Evolutionary conservation across 2,113 vertebrate genomes (phyloP).

Genomic region (Empidonax alnorum): DNA sequence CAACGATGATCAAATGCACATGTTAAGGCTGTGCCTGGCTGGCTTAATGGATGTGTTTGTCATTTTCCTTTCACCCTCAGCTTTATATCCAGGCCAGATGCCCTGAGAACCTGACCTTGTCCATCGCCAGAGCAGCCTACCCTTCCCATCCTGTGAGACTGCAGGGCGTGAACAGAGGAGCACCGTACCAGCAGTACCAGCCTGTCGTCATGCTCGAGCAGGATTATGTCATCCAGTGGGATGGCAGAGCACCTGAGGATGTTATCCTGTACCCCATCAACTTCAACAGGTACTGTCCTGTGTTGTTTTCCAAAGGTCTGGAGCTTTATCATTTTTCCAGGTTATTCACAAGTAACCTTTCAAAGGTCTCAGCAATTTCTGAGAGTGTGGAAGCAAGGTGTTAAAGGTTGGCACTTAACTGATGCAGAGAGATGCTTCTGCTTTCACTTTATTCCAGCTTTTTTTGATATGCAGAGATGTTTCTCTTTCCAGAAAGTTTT

Average conservation of each 20-base stretch:
- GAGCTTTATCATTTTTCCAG: not conserved
- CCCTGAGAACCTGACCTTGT: conserved; percentile 62
- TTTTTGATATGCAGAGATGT: conserved; percentile 32
- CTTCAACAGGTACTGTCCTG: conserved; percentile 46
- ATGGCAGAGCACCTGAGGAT: conserved; percentile 20
- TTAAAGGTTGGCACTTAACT: not conserved
- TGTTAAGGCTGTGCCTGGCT: not conserved
- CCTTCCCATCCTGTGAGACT: conserved; percentile 3
- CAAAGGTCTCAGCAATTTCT: not conserved
- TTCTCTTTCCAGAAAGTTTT: conserved; percentile 53
- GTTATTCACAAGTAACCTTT: not conserved
- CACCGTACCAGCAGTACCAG: conserved; percentile 24
- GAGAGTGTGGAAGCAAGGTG: not conserved
- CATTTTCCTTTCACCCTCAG: conserved; percentile 52
- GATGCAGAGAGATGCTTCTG: conserved; percentile 4
- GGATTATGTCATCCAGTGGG: conserved; percentile 25
- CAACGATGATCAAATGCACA: conserved; percentile 43
- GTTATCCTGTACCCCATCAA: conserved; percentile 16
- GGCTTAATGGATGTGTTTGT: conserved; percentile 3
- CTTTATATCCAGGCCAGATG: conserved; percentile 73
- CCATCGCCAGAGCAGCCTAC: conserved; percentile 25
- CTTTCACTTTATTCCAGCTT: conserved; percentile 10
- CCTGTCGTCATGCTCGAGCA: conserved; percentile 13
- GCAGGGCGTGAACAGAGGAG: not conserved
- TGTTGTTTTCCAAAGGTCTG: not conserved